These are phyloP conservation scores for Cinclus mexicanus DNA, from an alignment of 2,113 vertebrate genomes.

Conservation along the genomic window DNA sequence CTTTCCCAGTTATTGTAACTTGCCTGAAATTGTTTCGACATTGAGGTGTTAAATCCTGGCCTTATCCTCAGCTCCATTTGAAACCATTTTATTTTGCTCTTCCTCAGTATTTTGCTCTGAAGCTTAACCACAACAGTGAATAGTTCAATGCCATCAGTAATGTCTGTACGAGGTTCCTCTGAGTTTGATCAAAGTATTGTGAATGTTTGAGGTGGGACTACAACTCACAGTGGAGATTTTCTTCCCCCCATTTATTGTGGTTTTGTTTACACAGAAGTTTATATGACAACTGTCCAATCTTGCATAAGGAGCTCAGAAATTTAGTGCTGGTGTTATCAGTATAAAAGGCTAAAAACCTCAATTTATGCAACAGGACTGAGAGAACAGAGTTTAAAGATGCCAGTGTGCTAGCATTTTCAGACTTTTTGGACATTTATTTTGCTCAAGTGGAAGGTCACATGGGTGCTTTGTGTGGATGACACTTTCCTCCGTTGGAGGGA, in stretches of 20 bases:
- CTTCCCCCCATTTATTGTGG: background rate
- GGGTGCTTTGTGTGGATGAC: background rate
- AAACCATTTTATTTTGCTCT: background rate
- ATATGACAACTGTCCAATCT: background rate
- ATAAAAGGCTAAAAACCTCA: background rate
- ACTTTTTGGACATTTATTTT: background rate
- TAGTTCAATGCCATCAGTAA: background rate
- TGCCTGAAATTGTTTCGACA: background rate
- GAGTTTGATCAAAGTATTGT: background rate
- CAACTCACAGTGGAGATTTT: background rate
- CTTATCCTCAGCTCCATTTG: background rate
- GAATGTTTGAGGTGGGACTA: background rate
- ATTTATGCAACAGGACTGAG: background rate
- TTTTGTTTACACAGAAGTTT: background rate
- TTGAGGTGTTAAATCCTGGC: background rate
- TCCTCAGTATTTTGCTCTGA: background rate
- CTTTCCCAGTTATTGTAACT: background rate
- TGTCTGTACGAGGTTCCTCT: background rate
- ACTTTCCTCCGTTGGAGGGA: background rate
- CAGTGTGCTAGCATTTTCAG: background rate
- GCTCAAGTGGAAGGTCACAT: background rate
- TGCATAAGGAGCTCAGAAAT: background rate
- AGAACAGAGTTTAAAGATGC: background rate
- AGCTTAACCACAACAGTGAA: background rate
- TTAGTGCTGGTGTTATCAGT: background rate